Evolutionary conservation across 1,140 invertebrate species (phyloP).

Genomic region (Gryon sp.): DNA sequence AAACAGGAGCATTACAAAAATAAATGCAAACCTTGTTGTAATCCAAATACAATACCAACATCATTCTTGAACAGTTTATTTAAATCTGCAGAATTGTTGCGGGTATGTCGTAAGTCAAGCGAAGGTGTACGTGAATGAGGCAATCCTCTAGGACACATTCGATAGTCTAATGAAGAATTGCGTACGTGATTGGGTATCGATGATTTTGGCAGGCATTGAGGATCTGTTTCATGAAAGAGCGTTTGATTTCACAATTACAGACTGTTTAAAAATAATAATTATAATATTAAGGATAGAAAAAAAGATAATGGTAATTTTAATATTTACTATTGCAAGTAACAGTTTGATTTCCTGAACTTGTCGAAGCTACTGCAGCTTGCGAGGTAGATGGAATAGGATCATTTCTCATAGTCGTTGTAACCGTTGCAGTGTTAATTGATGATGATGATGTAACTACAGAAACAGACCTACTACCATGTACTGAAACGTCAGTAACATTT

Average conservation of each 20-base stretch:
- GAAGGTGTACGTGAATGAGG: constrained; percentile 91
- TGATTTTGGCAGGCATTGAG: constrained; percentile 69
- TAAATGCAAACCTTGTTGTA: constrained; percentile 80
- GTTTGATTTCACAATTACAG: no score
- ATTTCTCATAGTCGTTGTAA: constrained; percentile 25
- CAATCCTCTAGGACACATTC: constrained; percentile 78
- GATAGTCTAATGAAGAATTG: constrained; percentile 89
- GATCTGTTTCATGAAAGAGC: constrained; percentile 45
- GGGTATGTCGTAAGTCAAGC: constrained; percentile 87
- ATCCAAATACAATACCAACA: constrained; percentile 84
- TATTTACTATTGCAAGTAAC: constrained; percentile 64
- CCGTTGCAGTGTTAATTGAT: constrained; percentile 42
- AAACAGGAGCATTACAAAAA: no score
- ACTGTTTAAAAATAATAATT: no score
- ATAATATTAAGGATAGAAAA: no score
- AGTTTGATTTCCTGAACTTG: constrained; percentile 62
- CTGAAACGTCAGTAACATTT: constrained; percentile 73
- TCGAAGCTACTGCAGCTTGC: constrained; percentile 35
- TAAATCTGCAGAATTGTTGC: constrained; percentile 88
- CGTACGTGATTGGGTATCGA: constrained; percentile 81
- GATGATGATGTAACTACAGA: constrained; percentile 33
- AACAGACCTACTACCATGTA: constrained; percentile 70
- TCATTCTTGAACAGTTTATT: constrained; percentile 88
- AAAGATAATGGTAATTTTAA: no score
- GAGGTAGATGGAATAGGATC: constrained; percentile 67